A percentile compares a stretch with the other conserved stretches of the same genome.
phyloP scores from a whole-genome alignment of 2,888 invertebrate genomes.

The Embidobia sp. region DNA sequence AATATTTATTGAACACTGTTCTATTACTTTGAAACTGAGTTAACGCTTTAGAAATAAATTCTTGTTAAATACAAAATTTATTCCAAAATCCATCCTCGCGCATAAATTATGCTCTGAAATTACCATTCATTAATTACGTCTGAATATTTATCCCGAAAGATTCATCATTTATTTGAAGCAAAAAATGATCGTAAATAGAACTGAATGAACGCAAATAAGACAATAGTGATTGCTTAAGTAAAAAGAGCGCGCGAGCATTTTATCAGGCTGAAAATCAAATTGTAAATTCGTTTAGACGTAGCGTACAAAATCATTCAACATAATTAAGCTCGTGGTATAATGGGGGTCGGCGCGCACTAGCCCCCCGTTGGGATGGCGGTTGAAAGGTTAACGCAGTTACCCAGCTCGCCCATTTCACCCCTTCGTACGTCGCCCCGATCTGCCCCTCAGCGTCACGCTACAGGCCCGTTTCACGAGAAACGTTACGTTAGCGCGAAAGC shows the following conservation, averaged over 20 bases:
- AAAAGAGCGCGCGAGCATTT: slow-evolving; percentile 31
- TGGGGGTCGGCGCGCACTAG: slow-evolving; percentile 67
- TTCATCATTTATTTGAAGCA: too few species aligned
- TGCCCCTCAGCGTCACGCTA: slow-evolving; percentile 54
- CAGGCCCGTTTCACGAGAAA: slow-evolving; percentile 71
- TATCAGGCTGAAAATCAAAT: slow-evolving; percentile 74
- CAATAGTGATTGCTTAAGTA: neutral
- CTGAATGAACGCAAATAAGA: neutral
- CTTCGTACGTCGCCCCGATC: slow-evolving; percentile 47
- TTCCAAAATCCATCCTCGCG: too few species aligned
- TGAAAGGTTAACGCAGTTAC: slow-evolving; percentile 81
- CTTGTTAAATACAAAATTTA: too few species aligned
- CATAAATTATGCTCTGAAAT: too few species aligned
- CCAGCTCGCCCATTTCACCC: slow-evolving; percentile 69
- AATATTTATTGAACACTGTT: too few species aligned
- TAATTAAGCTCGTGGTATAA: slow-evolving; percentile 77
- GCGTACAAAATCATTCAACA: slow-evolving; percentile 79
- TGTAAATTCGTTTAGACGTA: slow-evolving; percentile 78
- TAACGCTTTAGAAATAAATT: too few species aligned
- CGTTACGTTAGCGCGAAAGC: slow-evolving; percentile 70
- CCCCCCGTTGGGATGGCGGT: slow-evolving; percentile 71
- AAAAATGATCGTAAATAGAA: neutral
- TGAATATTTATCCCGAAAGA: too few species aligned
- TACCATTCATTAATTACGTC: too few species aligned
- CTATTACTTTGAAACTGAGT: too few species aligned